phyloP scores from a whole-genome alignment of 2,888 invertebrate genomes.

The Fragum fragum region DNA sequence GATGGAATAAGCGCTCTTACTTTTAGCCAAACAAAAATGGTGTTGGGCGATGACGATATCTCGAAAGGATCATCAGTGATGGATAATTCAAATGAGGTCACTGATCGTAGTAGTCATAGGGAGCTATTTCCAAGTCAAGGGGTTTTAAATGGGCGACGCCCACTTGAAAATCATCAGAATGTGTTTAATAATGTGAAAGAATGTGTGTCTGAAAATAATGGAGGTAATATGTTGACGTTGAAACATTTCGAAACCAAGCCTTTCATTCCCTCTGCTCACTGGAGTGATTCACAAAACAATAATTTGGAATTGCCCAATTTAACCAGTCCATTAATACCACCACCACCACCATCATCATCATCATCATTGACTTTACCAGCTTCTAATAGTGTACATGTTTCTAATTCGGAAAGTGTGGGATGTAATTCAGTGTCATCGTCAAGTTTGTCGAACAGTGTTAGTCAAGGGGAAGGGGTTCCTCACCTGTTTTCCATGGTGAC shows the following conservation, averaged over 20 bases:
- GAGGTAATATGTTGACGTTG: constrained; percentile 31
- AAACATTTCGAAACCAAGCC: constrained; percentile 62
- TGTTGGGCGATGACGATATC: background rate
- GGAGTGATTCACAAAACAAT: constrained; percentile 55
- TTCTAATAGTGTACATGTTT: constrained; percentile 6
- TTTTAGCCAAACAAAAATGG: constrained; percentile 4
- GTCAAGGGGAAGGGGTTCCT: constrained; percentile 5
- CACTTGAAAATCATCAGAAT: constrained; percentile 13
- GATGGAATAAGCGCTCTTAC: constrained; percentile 48
- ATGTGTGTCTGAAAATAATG: constrained; percentile 29
- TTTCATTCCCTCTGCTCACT: constrained; percentile 56
- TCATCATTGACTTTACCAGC: background rate
- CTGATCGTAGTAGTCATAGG: constrained; percentile 13
- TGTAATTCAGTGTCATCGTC: constrained; percentile 50
- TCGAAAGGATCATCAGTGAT: background rate
- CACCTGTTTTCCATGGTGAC: constrained; percentile 35
- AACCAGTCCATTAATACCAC: background rate
- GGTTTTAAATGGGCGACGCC: constrained; percentile 14
- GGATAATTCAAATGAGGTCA: background rate
- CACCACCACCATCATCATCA: constrained; percentile 8
- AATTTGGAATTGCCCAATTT: constrained; percentile 44
- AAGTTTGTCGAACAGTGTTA: constrained; percentile 20
- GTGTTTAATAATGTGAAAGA: constrained; percentile 21
- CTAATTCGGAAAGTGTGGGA: constrained; percentile 19
- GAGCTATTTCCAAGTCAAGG: constrained; percentile 44